Base-by-base conservation (phyloP, 1,140 invertebrate species). In the Colletes gigas region DNA sequence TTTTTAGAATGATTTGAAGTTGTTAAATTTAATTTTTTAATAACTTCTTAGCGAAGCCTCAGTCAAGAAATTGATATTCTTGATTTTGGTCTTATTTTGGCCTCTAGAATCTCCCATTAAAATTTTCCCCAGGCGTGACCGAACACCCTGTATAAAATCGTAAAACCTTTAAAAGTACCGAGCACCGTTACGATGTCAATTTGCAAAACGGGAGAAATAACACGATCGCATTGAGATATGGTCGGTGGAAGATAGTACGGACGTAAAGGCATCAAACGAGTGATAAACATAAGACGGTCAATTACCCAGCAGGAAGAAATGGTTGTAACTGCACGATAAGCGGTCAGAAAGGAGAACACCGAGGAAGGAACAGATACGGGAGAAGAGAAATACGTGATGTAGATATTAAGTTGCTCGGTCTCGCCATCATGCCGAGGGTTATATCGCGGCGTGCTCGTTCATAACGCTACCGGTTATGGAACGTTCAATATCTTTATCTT, bases 401-500 rank as follows among this genome's bases (percentile, higher is more conserved):
- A 82, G 84, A 79, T 86, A 75, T 85, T 85, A 86, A 85, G 57
- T 77, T 76, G 63, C 4, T 71, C 67, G 52, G 21, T 55, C 73
- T 76, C 44, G 19, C 66, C 71, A 68, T 74, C 60, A 68, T 71
- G 71, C 39, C 67, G 65, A 50, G 77, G 72, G 75, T 85, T 85
- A 81, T 86, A 80, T 59, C 72, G 54, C 67, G 50, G 44, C 39
- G 12, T 44, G 78, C 70, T 84, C 74, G 74, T 84, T 82, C 75
- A 84, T 85, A 85, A 78, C 68, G 66, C 72, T 60, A 59, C 50
- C 75, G 74, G 47, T 84, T 85, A 78, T 71, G 67, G 57, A 74
- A 70, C 68, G 78, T 74, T 85, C 81, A 87, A 90, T 91, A 89
- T 89, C 84, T 90, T 89, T 86, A 90, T 90, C 86, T 90, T 91